Evolutionary conservation across 2,888 invertebrate genomes (phyloP).

Genomic region (Oligia fasciuncula): DNA sequence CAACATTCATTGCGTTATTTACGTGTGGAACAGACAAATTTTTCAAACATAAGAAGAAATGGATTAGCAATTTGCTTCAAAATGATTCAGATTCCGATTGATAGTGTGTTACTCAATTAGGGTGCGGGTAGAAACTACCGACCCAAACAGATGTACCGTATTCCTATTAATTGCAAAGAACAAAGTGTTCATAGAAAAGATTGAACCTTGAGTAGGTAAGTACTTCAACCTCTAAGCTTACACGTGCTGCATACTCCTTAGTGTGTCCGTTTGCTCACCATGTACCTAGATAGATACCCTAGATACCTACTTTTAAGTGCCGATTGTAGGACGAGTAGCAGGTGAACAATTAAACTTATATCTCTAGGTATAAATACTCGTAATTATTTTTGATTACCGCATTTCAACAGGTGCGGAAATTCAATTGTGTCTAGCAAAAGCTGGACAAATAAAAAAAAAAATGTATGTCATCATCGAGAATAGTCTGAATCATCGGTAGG

Average conservation of each 20-base stretch:
- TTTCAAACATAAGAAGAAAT: too few species aligned
- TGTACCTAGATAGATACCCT: slow-evolving; percentile 4
- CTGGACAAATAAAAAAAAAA: slow-evolving; percentile 46
- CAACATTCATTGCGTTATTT: too few species aligned
- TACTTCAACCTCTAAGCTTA: slow-evolving; percentile 41
- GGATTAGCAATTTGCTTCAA: too few species aligned
- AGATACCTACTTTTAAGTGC: slow-evolving; percentile 26
- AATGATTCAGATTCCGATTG: too few species aligned
- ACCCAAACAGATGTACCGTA: slow-evolving; percentile 32
- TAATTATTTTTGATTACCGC: slow-evolving; percentile 36
- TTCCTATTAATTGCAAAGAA: slow-evolving; percentile 20
- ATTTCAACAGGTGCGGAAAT: slow-evolving; percentile 47
- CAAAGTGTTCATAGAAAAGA: slow-evolving; percentile 33
- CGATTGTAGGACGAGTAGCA: slow-evolving; percentile 39
- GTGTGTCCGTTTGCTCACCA: slow-evolving; percentile 17
- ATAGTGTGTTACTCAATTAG: too few species aligned
- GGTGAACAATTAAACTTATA: slow-evolving; percentile 48
- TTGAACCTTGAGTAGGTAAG: slow-evolving; percentile 16
- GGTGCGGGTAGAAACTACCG: neutral
- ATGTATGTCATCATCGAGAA: slow-evolving; percentile 40
- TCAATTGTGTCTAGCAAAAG: slow-evolving; percentile 37
- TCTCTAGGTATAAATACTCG: slow-evolving; percentile 37
- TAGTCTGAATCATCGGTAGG: slow-evolving; percentile 23
- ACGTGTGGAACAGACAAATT: too few species aligned
- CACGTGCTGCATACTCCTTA: slow-evolving; percentile 52